Conservation (phyloP, 30 jellyfish, hydroid and myxozoan species). For the Nemopilema nomurai region DNA sequence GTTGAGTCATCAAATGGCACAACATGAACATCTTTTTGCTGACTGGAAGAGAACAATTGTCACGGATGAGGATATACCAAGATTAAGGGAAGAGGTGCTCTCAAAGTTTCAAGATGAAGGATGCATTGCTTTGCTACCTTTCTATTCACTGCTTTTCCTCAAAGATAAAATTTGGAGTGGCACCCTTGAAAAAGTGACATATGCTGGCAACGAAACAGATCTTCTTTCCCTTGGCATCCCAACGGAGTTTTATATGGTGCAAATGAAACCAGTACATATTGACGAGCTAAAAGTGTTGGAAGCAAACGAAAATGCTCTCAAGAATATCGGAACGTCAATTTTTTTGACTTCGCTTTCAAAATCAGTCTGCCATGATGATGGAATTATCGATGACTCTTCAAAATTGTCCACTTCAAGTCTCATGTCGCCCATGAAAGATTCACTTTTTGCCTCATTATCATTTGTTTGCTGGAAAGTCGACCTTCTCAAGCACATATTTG, state of each 20-base stretch:
- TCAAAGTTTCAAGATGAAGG: constrained; percentile 2
- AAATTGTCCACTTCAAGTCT: not conserved
- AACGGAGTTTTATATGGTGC: constrained; percentile 10
- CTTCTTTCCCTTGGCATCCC: not conserved
- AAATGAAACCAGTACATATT: not conserved
- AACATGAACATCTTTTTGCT: not conserved
- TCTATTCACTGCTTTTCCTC: constrained; percentile 28
- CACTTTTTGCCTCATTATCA: not conserved
- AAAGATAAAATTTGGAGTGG: constrained; percentile 63
- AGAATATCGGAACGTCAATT: not conserved
- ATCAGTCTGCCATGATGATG: not conserved
- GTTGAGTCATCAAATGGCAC: constrained; percentile 2
- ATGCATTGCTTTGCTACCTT: constrained; percentile 34
- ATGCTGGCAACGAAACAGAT: not conserved
- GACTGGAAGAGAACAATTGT: constrained; percentile 11
- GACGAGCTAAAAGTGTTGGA: constrained; percentile 3
- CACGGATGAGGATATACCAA: constrained; percentile 18
- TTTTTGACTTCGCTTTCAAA: constrained; percentile 3
- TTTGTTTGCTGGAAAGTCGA: not conserved
- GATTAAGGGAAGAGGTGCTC: not conserved
- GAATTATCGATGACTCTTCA: not conserved
- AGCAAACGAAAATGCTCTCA: not conserved
- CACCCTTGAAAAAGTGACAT: not conserved
- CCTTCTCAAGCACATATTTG: not conserved
- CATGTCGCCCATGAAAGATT: not conserved